Conservation (phyloP, 1,140 invertebrate genomes). For the Drosophila ficusphila region DNA sequence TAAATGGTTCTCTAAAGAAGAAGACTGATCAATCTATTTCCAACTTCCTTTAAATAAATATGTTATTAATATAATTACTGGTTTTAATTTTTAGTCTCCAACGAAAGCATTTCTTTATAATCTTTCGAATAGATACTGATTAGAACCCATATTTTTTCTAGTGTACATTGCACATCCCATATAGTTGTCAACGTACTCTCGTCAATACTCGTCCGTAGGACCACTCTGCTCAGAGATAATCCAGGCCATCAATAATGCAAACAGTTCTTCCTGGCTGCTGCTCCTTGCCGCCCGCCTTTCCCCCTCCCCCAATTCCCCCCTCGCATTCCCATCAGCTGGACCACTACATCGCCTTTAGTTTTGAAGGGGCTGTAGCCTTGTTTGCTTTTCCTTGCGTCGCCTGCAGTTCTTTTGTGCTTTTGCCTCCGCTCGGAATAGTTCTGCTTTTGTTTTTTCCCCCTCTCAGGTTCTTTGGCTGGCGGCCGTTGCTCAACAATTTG, state of each 20-base stretch:
- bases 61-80: no score
- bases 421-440: slow-evolving; percentile 44
- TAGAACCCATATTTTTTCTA: neutral
- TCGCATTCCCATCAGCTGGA: neutral
- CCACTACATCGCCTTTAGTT: slow-evolving; percentile 5
- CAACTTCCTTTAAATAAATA: no score
- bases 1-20: no score
- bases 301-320: neutral
- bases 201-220: slow-evolving; percentile 50
- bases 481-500: slow-evolving; percentile 64
- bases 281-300: neutral
- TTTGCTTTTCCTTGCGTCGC: slow-evolving; percentile 46
- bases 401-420: slow-evolving; percentile 53
- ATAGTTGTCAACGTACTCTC: slow-evolving; percentile 64
- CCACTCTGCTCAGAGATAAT: slow-evolving; percentile 68
- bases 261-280: slow-evolving; percentile 53
- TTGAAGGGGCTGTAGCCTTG: slow-evolving; percentile 34
- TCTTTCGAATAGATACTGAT: no score
- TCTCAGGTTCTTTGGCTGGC: slow-evolving; percentile 11
- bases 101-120: no score
- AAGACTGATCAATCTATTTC: no score
- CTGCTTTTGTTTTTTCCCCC: slow-evolving; percentile 54
- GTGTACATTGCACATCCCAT: slow-evolving; percentile 29
- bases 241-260: slow-evolving; percentile 82
- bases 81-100: no score